Evolutionary conservation across 2,888 invertebrate species (phyloP), one percentile per base, ranked within the genome.

Genomic region (Yponomeuta plumbellus): DNA sequence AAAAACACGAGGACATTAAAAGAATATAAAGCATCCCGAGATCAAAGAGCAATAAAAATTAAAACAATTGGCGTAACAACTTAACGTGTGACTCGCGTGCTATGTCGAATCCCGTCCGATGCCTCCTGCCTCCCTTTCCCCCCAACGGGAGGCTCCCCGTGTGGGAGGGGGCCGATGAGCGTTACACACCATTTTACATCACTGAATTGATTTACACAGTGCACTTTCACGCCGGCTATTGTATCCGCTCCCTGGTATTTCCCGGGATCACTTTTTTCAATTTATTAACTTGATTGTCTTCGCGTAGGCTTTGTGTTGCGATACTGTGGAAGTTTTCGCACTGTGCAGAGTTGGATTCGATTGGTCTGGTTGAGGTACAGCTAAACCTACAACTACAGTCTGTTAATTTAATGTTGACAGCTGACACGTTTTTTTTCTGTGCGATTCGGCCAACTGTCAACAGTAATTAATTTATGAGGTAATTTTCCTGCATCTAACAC

Each of bases 201-300:
- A 68, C 70, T 52, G 69, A 71, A 72, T 72, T 74, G 72, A 72
- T 72, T 72, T 69, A 71, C 70, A 67, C 66, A 67, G 70, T 67
- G 69, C 69, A 70, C 69, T 71, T 71, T 71, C 69, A 68, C 66
- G 62, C 68, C 66, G 61, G 56, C 66, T 66, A 61, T 61, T 61
- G 26, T 63, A 34, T 23, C 34, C 13, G 3, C 17, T 4, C 63
- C 22, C 21, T 21, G n/a, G 21, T 44, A 23, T 39, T n/a, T 61
- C 22, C 65, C 59, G 39, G 65, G 66, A 61, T 44, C 61, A 65
- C 34, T 66, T 66, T 67, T 66, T 62, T 61, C 66, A 68, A 22
- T 69, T 69, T 69, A 69, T 69, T 66, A 66, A 67, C 69, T 58
- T 20, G 21, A 58, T 58, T 58, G 8, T 22, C 21, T 58, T 58